Percentiles rank a stretch among this genome's conserved stretches.
Evolutionary conservation across 2,113 vertebrate genomes (phyloP).

Genomic region (Phylloscopus whistleri): DNA sequence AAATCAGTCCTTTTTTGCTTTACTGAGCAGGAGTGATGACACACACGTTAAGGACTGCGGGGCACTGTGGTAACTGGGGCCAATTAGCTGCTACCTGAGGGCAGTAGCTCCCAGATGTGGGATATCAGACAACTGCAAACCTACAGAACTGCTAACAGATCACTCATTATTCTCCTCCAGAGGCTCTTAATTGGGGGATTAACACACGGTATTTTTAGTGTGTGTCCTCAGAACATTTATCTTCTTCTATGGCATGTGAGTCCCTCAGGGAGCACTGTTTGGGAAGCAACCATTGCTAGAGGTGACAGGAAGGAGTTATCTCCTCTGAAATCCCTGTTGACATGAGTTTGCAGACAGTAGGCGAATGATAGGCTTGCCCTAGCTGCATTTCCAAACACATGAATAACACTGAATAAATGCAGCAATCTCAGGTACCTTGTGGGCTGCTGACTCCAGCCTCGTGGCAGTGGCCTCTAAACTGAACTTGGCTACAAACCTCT

Average conservation of each 20-base stretch:
- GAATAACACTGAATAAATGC: not conserved
- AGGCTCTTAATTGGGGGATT: conserved; percentile 48
- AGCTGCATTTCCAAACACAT: not conserved
- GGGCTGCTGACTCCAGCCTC: not conserved
- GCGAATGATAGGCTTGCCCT: not conserved
- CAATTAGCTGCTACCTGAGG: conserved; percentile 37
- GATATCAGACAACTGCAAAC: conserved; percentile 4
- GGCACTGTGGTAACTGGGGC: conserved; percentile 1
- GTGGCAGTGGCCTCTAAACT: not conserved
- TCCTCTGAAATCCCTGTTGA: conserved; percentile 1
- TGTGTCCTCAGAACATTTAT: conserved; percentile 36
- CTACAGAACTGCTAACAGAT: conserved; percentile 32
- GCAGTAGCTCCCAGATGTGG: conserved; percentile 37
- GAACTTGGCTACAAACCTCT: not conserved
- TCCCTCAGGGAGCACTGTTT: conserved; percentile 16
- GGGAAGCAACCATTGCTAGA: not conserved
- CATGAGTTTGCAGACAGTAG: not conserved
- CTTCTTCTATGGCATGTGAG: not conserved
- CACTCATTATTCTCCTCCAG: conserved; percentile 37
- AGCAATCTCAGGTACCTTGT: not conserved
- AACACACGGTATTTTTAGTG: not conserved
- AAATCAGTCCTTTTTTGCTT: conserved; percentile 29
- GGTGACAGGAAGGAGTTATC: conserved; percentile 31
- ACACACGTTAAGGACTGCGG: not conserved
- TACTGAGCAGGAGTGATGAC: not conserved